A percentile compares a stretch with the other conserved stretches of the same genome.
phyloP scores from a whole-genome alignment of 92 coral and sea anemone genomes.

The Bergia sp. region DNA sequence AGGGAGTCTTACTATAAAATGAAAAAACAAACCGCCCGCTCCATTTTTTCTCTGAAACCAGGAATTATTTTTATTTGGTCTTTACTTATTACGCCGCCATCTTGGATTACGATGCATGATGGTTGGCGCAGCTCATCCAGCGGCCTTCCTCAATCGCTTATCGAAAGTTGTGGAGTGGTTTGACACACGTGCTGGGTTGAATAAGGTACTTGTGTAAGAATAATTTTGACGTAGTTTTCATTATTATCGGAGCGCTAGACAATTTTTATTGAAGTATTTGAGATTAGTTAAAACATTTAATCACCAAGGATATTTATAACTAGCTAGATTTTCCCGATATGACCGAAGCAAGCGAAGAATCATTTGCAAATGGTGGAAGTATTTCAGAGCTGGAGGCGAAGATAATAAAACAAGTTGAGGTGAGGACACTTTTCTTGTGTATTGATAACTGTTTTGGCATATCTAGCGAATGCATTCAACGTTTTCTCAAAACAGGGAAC shows the following conservation, averaged over 20 bases:
- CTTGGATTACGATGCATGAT: too few species aligned
- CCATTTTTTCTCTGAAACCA: too few species aligned
- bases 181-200: constrained; percentile 18
- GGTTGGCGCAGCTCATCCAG: not conserved
- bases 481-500: not conserved
- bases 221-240: not conserved
- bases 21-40: too few species aligned
- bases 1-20: too few species aligned
- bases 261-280: not conserved
- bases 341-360: constrained; percentile 23
- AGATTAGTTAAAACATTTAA: not conserved
- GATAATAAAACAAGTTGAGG: constrained; percentile 91
- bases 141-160: constrained; percentile 16
- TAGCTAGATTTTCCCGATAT: not conserved
- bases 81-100: too few species aligned
- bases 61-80: too few species aligned
- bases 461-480: not conserved
- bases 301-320: not conserved
- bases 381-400: constrained; percentile 69
- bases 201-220: not conserved
- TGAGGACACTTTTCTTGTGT: constrained; percentile 10
- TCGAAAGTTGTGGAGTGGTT: not conserved
- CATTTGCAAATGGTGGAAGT: constrained; percentile 42
- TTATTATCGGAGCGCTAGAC: not conserved
- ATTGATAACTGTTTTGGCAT: not conserved